phyloP scores from a whole-genome alignment of 2,888 invertebrate species.

The Parnassius glacialis region DNA sequence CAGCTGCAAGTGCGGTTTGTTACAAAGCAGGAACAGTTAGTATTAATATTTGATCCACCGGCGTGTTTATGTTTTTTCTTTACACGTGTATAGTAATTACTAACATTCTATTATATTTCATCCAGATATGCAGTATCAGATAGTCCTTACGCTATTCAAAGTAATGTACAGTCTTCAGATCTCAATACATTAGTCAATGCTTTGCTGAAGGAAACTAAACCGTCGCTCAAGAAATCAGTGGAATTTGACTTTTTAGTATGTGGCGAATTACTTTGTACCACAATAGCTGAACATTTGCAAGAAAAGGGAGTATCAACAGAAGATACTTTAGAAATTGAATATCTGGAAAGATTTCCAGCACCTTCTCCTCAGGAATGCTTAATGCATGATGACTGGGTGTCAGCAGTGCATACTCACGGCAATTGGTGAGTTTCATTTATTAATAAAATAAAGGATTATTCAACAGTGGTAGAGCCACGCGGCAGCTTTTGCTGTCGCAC shows the following conservation, averaged over 20 bases:
- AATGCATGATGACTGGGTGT: conserved; percentile 99
- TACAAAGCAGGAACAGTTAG: conserved; percentile 91
- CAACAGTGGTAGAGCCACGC: too few relatives aligned
- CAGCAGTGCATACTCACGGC: conserved; percentile 86
- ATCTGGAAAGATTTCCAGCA: conserved; percentile 93
- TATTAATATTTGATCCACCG: conserved; percentile 40
- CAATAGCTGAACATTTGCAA: conserved; percentile 87
- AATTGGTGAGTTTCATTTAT: conserved; percentile 80
- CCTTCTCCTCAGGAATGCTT: conserved; percentile 96
- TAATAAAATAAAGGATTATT: not conserved
- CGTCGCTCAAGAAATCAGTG: conserved; percentile 61
- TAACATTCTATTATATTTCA: conserved; percentile 18
- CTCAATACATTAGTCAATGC: conserved; percentile 91
- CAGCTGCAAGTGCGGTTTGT: conserved; percentile 89
- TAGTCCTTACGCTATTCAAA: conserved; percentile 90
- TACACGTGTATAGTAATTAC: conserved; percentile 11
- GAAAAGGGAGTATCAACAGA: conserved; percentile 90
- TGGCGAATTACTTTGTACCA: conserved; percentile 88
- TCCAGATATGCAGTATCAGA: conserved; percentile 93
- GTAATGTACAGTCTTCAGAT: conserved; percentile 84
- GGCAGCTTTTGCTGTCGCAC: too few relatives aligned
- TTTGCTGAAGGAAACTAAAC: conserved; percentile 82
- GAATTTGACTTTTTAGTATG: conserved; percentile 94
- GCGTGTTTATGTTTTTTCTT: conserved; percentile 26
- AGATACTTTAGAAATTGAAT: conserved; percentile 93